Evolutionary conservation across 2,888 invertebrate genomes (phyloP).

Genomic region (Drosophila hamatofila): DNA sequence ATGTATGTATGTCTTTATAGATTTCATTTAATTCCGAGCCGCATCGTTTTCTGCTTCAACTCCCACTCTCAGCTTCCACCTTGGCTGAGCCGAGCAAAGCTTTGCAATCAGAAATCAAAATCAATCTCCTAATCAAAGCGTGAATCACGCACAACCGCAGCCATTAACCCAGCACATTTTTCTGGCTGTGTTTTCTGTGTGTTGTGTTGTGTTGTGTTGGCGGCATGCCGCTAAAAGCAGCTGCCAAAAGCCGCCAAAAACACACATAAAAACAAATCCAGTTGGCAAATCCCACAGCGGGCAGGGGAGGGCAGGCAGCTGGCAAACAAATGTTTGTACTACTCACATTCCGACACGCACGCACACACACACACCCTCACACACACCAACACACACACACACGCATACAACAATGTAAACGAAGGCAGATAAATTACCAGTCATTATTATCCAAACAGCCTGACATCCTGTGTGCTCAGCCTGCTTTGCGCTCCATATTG

Average conservation of each 20-base stretch:
- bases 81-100: constrained; percentile 1
- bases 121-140: constrained; percentile 74
- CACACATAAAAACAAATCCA: constrained; percentile 71
- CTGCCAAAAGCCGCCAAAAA: constrained; percentile 45
- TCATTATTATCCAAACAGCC: constrained; percentile 76
- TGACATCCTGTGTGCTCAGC: constrained; percentile 56
- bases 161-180: constrained; percentile 51
- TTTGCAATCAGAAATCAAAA: constrained; percentile 42
- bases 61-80: neutral
- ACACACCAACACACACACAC: constrained; percentile 16
- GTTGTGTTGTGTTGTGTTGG: constrained; percentile 9
- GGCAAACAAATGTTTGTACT: constrained; percentile 73
- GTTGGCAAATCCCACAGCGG: constrained; percentile 43
- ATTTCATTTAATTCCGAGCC: neutral
- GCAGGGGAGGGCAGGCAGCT: constrained; percentile 4
- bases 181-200: constrained; percentile 7
- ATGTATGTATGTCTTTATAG: too few relatives aligned
- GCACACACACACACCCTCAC: constrained; percentile 32
- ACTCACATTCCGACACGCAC: constrained; percentile 67
- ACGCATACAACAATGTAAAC: constrained; percentile 69
- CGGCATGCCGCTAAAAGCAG: constrained; percentile 45
- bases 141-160: constrained; percentile 76
- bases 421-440: constrained; percentile 79
- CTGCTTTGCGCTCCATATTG: constrained; percentile 3
- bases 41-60: neutral